Evolutionary conservation across 2,797 vertebrate species (phyloP), one percentile per base, ranked within the genome.

Genomic region (Enteromius trimaculatus): DNA sequence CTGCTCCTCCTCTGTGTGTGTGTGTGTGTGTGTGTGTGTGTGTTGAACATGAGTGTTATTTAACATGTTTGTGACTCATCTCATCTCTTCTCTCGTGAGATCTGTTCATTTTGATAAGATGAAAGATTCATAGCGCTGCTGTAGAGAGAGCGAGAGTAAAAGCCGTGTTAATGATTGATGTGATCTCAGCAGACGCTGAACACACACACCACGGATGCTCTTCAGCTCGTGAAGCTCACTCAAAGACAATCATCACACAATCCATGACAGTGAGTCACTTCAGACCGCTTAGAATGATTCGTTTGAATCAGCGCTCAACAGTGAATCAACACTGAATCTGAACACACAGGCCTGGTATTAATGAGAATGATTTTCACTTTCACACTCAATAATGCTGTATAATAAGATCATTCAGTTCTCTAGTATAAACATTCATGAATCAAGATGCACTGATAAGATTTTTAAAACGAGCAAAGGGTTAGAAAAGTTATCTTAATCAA

Each of bases 41-140:
- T n/a, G 19, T 39, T 62, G 58, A 62, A 62, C 58, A 16, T 34
- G 70, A 76, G 53, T 60, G 74, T 42, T 39, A 58, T 77, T 77
- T 77, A 77, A 77, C 31, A 26, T 68, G 65, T 69, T 79, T 68
- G 65, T 11, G 31, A 37, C 26, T 71, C 70, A 13, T 44, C 76
- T 53, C 60, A 8, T 69, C 37, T 62, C 26, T 34, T 72, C 86
- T 70, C 71, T 80, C 37, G 44, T 81, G 72, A 83, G 83, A 84
- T 87, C 75, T 85, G 84, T 80, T 80, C 82, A 60, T 86, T 92
- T 87, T 88, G 83, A 87, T 87, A 62, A 83, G 87, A 81, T 89
- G 85, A 89, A 91, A 91, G 88, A 91, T 90, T 90, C 11, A 90
- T 84, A 77, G 81, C 21, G 74, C 77, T 76, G 81, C 80, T 79